Base-by-base conservation (phyloP, 30 jellyfish, hydroid and myxozoan species). In the Cassiopea xamachana region DNA sequence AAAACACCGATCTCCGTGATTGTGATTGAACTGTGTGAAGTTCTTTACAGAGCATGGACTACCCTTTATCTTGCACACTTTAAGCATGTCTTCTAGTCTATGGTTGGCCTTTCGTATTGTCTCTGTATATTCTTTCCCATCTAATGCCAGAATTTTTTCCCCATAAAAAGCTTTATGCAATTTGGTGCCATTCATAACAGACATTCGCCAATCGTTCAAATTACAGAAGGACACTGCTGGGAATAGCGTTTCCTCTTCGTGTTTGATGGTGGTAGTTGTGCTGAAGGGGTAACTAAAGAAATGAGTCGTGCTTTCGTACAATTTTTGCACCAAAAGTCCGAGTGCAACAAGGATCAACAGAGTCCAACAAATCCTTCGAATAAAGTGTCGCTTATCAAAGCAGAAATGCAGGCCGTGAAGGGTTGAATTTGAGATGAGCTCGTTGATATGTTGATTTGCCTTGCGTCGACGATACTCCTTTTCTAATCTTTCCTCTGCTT, bases 211-310 rank as follows among this genome's bases (percentile, higher is more conserved):
- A 71, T 95, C 99, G 64, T 95, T 95, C 71, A 91, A 76, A 81
- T 95, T 95, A 87, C 99, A 95, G 45, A 95, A 14, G 39, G 99
- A 95, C 46, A 95, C 96, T 18, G 99, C 99, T 1, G 99, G 99
- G 84, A 95, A 91, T 0, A 73, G 89, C 95, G 91, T 91, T 13
- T 87, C 80, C 49, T 88, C 93, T 44, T 68, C 81, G 89, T 95
- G 81, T 19, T 68, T 95, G 71, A 91, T 80, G 7, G 99, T 91
- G 47, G 98, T 95, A 2, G 97, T 91, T 74, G 99, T 91, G 80
- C 97, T 91, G 95, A 95, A 95, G 1, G 99, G 99, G 55, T 85
- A 87, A 64, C 92, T 85, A 48, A 95, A 95, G 72, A 73, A 95
- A 67, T 95, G 92, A 67, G 77, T 85, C 51, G 97, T 89, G 90